A percentile compares a stretch with the other conserved stretches of the same genome.
phyloP scores from a whole-genome alignment of 2,797 vertebrate genomes.

The Oreochromis grahami region DNA sequence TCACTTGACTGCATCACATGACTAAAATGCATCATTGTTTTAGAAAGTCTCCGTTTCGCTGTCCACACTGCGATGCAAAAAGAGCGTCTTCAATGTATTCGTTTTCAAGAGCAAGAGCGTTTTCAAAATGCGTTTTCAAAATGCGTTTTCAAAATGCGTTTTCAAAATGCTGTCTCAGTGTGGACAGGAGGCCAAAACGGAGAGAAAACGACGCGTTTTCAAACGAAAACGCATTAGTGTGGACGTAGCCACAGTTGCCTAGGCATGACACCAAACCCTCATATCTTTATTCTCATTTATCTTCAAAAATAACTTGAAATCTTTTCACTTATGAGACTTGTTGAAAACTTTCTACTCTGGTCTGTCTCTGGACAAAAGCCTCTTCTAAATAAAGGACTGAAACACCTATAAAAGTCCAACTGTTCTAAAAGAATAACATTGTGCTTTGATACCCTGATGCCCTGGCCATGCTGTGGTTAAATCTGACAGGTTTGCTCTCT shows the following conservation, averaged over 20 bases:
- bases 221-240: not conserved
- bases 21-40: not conserved
- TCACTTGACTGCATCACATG: not conserved
- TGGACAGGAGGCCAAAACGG: not conserved
- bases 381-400: not conserved
- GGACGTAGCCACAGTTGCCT: not conserved
- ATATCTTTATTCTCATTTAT: not conserved
- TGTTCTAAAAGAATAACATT: not conserved
- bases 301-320: not conserved
- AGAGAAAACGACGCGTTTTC: not conserved
- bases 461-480: not conserved
- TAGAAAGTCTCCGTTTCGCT: not conserved
- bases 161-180: not conserved
- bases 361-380: not conserved
- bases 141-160: not conserved
- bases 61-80: not conserved
- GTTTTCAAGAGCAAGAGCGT: not conserved
- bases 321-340: not conserved
- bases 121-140: too few relatives aligned
- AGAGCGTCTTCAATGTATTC: not conserved
- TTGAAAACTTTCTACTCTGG: not conserved
- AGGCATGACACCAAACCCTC: not conserved
- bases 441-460: not conserved
- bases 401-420: not conserved
- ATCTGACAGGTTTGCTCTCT: not conserved